Evolutionary conservation across 2,888 invertebrate genomes (phyloP), one percentile per base, ranked within the genome.

Genomic region (Patella depressa): DNA sequence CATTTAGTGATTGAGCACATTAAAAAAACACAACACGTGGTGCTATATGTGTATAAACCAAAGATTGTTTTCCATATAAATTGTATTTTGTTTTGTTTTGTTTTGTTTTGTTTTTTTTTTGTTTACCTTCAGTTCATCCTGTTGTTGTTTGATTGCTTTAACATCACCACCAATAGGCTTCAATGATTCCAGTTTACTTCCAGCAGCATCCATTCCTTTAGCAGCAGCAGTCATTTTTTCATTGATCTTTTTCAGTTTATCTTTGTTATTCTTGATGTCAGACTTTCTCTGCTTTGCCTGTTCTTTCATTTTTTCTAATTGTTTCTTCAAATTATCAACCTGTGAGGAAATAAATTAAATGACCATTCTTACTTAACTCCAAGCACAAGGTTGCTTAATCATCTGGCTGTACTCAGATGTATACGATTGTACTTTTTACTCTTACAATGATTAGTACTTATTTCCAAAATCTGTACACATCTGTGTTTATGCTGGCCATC

Each of bases 151-250:
- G 87, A 98, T 97, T 80, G 95, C 95, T 80, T 97, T 97, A 53
- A 98, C 95, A 89, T 98, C 98, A 0, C 97, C 96, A 4, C 96
- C 96, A 0, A 98, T 95, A 0, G 97, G 96, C 89, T 96, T 84
- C 81, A 90, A 83, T 76, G 88, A 85, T 70, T 88, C 87, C n/a
- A 89, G 82, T 72, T 86, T 83, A 24, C 85, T 83, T 11, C 85
- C 81, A 12, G 90, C 82, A 17, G 86, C 79, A 79, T 86, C 88
- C 45, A 89, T 84, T 71, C 85, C 85, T 34, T 85, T 82, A 71
- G 83, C 80, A 75, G 85, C 81, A 19, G 82, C 74, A 24, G 84
- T 82, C 45, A 89, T 75, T 71, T 84, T 84, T 19, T 88, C 85
- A 45, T 84, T 81, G 65, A 90, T 85, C 11, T 82, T 81, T 71